phyloP scores from a whole-genome alignment of 2,797 vertebrate species.

The Hafferia zeledoni region DNA sequence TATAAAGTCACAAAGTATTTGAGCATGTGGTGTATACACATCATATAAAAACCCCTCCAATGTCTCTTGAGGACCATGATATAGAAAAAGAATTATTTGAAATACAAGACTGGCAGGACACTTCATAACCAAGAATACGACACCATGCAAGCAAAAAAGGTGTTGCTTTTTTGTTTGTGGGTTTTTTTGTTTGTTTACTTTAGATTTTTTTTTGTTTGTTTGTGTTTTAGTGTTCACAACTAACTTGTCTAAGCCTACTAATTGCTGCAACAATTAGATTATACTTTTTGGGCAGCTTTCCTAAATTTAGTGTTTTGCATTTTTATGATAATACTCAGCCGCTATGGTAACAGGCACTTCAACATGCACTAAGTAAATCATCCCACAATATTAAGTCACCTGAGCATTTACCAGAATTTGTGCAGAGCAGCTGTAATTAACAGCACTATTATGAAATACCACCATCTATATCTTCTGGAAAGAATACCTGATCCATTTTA shows the following conservation, averaged over 20 bases:
- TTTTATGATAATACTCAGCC: not conserved
- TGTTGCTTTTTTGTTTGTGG: not conserved
- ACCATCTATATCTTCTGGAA: not conserved
- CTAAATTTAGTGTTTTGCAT: not conserved
- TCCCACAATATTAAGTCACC: not conserved
- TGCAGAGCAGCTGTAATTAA: not conserved
- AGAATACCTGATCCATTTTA: not conserved
- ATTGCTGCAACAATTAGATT: not conserved
- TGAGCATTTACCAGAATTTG: not conserved
- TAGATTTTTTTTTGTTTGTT: no score
- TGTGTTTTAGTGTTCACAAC: not conserved
- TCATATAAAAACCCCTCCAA: not conserved
- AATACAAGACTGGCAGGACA: not conserved
- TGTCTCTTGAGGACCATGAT: not conserved
- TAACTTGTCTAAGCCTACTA: not conserved
- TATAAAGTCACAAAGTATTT: not conserved
- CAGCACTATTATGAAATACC: not conserved
- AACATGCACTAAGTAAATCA: not conserved
- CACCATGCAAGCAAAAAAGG: accelerated
- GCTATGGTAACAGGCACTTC: not conserved
- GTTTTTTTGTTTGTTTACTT: not conserved
- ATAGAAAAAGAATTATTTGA: not conserved
- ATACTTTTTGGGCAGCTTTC: not conserved
- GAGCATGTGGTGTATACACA: not conserved
- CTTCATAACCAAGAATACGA: not conserved